Evolutionary conservation across 2,888 invertebrate species (phyloP).

Genomic region (Euclidia mi): DNA sequence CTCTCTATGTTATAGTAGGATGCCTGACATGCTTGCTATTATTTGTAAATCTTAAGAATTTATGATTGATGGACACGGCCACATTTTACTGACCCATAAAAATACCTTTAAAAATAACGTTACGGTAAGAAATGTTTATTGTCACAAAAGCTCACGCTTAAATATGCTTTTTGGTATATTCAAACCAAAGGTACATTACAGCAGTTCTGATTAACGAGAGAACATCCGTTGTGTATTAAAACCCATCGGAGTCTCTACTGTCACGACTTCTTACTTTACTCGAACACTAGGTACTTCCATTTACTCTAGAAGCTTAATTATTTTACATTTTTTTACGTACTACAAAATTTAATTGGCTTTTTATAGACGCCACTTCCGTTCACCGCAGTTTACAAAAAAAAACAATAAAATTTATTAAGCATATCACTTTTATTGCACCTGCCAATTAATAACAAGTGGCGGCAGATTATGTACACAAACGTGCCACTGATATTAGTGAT

Average conservation of each 20-base stretch:
- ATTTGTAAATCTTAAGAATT: conserved; percentile 6
- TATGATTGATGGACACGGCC: conserved; percentile 5
- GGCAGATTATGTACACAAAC: conserved; percentile 14
- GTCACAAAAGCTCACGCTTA: not conserved
- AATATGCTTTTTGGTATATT: not conserved
- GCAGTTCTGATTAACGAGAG: conserved; percentile 23
- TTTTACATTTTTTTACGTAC: conserved; percentile 20
- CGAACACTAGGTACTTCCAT: too few relatives aligned
- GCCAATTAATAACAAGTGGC: conserved; percentile 25
- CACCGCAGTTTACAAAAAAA: conserved; percentile 17
- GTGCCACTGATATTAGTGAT: conserved; percentile 17
- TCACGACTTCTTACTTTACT: too few relatives aligned
- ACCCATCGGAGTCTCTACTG: conserved; percentile 40
- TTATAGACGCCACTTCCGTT: conserved; percentile 35
- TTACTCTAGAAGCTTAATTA: conserved; percentile 42
- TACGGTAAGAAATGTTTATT: too few relatives aligned
- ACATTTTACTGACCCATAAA: conserved; percentile 13
- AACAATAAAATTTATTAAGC: conserved; percentile 27
- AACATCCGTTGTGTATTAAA: conserved; percentile 21
- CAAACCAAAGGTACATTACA: conserved; percentile 15
- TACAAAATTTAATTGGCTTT: conserved; percentile 27
- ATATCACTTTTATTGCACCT: conserved; percentile 29
- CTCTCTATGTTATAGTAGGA: not conserved
- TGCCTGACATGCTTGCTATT: not conserved
- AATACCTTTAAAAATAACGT: conserved; percentile 6